Conservation (phyloP, 92 coral and sea anemone species). For the Siderastrea radians region DNA sequence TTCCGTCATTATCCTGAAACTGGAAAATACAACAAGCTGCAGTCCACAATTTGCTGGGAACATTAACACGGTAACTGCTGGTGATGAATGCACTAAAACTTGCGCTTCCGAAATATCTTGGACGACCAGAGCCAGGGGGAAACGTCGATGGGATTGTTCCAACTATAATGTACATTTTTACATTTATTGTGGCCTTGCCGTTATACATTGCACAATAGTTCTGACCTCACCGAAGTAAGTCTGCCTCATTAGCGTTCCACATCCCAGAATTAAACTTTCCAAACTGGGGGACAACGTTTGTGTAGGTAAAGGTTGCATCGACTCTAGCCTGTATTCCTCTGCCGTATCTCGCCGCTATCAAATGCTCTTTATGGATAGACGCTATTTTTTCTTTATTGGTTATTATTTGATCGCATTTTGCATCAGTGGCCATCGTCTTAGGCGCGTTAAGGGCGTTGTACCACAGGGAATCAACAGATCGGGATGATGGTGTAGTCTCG, state of each 20-base stretch:
- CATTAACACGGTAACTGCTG: constrained; percentile 16
- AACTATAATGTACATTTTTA: constrained; percentile 48
- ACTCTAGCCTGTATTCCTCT: neutral
- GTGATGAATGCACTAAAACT: constrained; percentile 37
- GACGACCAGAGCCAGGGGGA: neutral
- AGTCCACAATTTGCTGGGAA: constrained; percentile 38
- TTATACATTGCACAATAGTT: constrained; percentile 13
- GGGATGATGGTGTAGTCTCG: neutral
- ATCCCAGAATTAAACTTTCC: constrained; percentile 33
- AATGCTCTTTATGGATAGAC: constrained; percentile 34
- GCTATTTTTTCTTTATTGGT: neutral
- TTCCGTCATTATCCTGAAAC: neutral
- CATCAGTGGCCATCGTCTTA: neutral
- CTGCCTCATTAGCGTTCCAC: constrained; percentile 25
- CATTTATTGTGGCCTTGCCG: neutral
- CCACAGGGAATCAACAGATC: neutral
- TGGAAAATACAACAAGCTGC: constrained; percentile 40
- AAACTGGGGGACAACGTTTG: constrained; percentile 67
- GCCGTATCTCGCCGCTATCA: constrained; percentile 52
- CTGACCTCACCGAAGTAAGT: constrained; percentile 32
- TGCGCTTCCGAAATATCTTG: constrained; percentile 45
- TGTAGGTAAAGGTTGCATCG: constrained; percentile 44
- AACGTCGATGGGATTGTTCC: constrained; percentile 64
- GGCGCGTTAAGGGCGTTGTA: neutral
- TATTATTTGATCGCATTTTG: neutral